These are phyloP conservation scores for Cheilosia grossa DNA, from an alignment of 2,888 invertebrate species.

Conservation along the genomic window DNA sequence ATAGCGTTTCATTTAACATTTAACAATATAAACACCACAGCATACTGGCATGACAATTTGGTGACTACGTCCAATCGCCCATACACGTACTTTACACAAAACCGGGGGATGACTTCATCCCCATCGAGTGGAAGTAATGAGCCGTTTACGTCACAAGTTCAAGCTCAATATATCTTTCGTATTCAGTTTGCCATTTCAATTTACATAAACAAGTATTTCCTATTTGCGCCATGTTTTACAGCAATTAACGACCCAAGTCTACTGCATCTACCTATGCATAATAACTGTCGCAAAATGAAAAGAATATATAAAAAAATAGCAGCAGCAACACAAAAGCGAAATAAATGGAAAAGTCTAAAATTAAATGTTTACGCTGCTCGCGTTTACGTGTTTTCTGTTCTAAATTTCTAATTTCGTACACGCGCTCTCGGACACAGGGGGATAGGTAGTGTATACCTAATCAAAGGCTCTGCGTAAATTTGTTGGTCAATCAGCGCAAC, in stretches of 20 bases:
- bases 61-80: conserved; percentile 34
- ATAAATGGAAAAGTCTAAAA: conserved; percentile 57
- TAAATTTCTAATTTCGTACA: conserved; percentile 66
- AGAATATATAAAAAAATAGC: conserved; percentile 7
- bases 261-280: background rate
- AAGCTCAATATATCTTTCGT: conserved; percentile 10
- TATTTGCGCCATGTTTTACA: conserved; percentile 13
- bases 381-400: conserved; percentile 54
- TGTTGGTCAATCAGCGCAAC: conserved; percentile 32
- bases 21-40: no score
- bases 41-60: conserved; percentile 1
- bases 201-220: conserved; percentile 25
- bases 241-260: background rate
- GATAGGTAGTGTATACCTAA: background rate
- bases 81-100: conserved; percentile 12
- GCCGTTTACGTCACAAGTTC: conserved; percentile 32
- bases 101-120: conserved; percentile 62
- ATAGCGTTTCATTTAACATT: conserved; percentile 8
- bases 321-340: conserved; percentile 40
- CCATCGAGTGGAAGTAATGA: conserved; percentile 38
- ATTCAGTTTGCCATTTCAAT: conserved; percentile 32
- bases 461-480: conserved; percentile 31
- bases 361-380: conserved; percentile 67
- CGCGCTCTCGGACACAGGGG: background rate
- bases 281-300: conserved; percentile 23